phyloP scores from a whole-genome alignment of 2,113 vertebrate species.

The Rissa tridactyla region DNA sequence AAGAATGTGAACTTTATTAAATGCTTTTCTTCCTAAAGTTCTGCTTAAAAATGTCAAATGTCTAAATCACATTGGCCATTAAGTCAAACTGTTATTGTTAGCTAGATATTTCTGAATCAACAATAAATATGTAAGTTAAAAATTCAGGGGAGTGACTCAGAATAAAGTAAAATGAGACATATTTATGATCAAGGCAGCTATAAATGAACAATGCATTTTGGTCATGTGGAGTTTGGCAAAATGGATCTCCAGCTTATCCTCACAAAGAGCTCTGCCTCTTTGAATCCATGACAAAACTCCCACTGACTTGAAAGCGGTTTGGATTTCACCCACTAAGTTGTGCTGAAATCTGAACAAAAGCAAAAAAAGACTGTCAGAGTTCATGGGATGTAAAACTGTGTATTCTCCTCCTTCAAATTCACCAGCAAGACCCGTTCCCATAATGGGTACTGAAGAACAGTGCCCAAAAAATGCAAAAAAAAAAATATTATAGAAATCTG shows the following conservation, averaged over 20 bases:
- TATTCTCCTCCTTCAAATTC: constrained; percentile 30
- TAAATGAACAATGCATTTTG: constrained; percentile 35
- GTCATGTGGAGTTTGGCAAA: constrained; percentile 18
- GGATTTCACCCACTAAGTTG: constrained; percentile 32
- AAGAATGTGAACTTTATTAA: not conserved
- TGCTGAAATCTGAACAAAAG: constrained; percentile 48
- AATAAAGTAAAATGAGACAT: constrained; percentile 18
- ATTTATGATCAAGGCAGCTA: constrained; percentile 32
- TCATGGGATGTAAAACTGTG: not conserved
- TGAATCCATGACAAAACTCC: constrained; percentile 41
- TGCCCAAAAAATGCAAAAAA: not conserved
- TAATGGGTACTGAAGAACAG: not conserved
- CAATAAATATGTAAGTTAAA: constrained; percentile 38
- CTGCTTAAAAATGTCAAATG: not conserved
- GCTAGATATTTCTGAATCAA: constrained; percentile 6
- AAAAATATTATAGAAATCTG: not conserved
- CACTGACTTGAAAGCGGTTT: constrained; percentile 26
- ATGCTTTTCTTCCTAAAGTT: not conserved
- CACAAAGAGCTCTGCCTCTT: constrained; percentile 27
- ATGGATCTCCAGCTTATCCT: constrained; percentile 31
- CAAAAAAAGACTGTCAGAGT: not conserved
- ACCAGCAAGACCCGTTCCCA: not conserved
- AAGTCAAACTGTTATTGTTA: not conserved
- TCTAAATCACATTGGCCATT: not conserved
- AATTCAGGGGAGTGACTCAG: not conserved